Evolutionary conservation across 2,888 invertebrate species (phyloP).

Genomic region (Platycheirus albimanus): DNA sequence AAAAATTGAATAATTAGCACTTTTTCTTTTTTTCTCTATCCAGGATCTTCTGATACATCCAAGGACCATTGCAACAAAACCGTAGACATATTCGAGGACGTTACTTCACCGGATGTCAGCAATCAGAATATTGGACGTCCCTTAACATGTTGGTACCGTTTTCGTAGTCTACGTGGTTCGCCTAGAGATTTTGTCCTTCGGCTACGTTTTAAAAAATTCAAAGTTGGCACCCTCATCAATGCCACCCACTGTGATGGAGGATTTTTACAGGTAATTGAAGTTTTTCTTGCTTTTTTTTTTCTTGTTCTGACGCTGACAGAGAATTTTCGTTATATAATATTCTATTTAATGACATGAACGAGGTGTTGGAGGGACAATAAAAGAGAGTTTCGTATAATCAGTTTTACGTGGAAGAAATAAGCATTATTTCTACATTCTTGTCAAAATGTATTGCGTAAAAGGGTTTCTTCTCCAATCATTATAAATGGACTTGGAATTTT

Average conservation of each 20-base stretch:
- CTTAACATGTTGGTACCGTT: conserved; percentile 94
- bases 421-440: background rate
- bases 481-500: no score
- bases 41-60: conserved; percentile 79
- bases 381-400: conserved; percentile 1
- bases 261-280: conserved; percentile 89
- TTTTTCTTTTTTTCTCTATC: background rate
- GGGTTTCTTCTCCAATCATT: no score
- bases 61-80: conserved; percentile 97
- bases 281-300: conserved; percentile 19
- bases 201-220: conserved; percentile 95
- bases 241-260: conserved; percentile 94
- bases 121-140: conserved; percentile 92
- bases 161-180: conserved; percentile 93
- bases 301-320: background rate
- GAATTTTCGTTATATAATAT: conserved; percentile 21
- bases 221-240: conserved; percentile 93
- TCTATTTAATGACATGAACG: conserved; percentile 25
- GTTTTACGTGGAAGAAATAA: background rate
- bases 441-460: no score
- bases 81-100: conserved; percentile 96
- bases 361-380: background rate
- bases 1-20: conserved; percentile 27
- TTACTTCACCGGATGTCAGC: conserved; percentile 93
- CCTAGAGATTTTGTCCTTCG: conserved; percentile 95